Evolutionary conservation across 2,797 vertebrate genomes (phyloP), one percentile per base, ranked within the genome.

Genomic region (Phylloscopus collybita): DNA sequence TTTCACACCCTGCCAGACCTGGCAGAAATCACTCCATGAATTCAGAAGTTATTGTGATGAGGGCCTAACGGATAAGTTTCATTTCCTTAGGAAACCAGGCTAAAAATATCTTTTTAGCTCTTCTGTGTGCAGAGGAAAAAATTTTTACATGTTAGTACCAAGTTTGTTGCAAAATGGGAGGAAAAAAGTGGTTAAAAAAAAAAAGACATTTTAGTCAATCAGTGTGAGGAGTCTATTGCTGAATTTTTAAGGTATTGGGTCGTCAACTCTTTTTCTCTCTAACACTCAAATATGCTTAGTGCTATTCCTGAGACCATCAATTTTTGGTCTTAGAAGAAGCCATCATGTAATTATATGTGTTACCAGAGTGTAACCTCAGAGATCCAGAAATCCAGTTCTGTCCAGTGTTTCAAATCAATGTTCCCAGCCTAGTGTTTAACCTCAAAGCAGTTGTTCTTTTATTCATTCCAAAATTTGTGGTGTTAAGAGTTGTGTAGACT

Each of bases 71-170:
- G 95, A 91, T 95, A 92, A 95, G 96, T 97, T 97, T 95, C 92
- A 95, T 97, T 97, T 97, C 95, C 96, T 88, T 96, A 95, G 95
- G 96, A 97, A 97, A 81, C 44, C 8, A 84, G 70, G 88, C 94
- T 97, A 97, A 96, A 97, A 96, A 95, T 95, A 97, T 56, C 8
- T 59, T 90, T 71, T 71, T 56, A 86, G 83, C 65, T 88, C 61
- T 86, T 88, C 90, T 80, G 45, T 78, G 59, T 83, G 72, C 38
- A 88, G 69, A 92, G 87, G 82, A 91, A 88, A n/a, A 75, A 8
- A 21, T 54, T 71, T 79, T 54, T 23, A 56, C 72, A 53, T 66
- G 36, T 76, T 92, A 62, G 8, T 67, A 87, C 19, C 11, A 42
- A 66, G 40, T 75, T 56, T 42, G 6, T 56, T 87, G 36, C 56